Evolutionary conservation across 2,888 invertebrate species (phyloP).

Genomic region (Gandaritis pyraliata): DNA sequence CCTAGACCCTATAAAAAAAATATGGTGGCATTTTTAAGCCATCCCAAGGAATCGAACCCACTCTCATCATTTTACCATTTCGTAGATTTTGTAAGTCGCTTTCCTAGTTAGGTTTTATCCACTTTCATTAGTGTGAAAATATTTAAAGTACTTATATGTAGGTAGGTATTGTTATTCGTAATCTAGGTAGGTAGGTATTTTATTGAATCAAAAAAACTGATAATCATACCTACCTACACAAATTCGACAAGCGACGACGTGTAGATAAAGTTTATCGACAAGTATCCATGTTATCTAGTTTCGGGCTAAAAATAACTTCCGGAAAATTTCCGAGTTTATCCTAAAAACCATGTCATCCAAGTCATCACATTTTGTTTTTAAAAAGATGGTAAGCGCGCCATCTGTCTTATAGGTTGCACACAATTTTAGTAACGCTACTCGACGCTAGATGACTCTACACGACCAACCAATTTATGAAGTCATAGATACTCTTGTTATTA

Average conservation of each 20-base stretch:
- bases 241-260: constrained; percentile 8
- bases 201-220: constrained; percentile 22
- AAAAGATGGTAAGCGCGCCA: constrained; percentile 41
- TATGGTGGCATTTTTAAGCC: no score
- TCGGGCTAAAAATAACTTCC: constrained; percentile 30
- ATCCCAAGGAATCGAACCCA: no score
- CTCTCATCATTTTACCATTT: no score
- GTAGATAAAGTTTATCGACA: constrained; percentile 37
- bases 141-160: neutral
- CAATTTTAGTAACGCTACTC: constrained; percentile 56
- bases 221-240: constrained; percentile 12
- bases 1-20: no score
- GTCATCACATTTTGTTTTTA: neutral
- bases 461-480: neutral
- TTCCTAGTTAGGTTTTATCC: no score
- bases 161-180: neutral
- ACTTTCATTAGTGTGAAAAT: no score
- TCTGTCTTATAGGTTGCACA: constrained; percentile 38
- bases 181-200: neutral
- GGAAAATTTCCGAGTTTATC: constrained; percentile 25
- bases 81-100: no score
- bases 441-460: constrained; percentile 56
- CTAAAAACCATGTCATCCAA: neutral
- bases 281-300: constrained; percentile 34
- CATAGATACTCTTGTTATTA: no score